These are phyloP conservation scores for Uromys caudimaculatus DNA, from an alignment of 2,797 vertebrate genomes.

Conservation along the genomic window DNA sequence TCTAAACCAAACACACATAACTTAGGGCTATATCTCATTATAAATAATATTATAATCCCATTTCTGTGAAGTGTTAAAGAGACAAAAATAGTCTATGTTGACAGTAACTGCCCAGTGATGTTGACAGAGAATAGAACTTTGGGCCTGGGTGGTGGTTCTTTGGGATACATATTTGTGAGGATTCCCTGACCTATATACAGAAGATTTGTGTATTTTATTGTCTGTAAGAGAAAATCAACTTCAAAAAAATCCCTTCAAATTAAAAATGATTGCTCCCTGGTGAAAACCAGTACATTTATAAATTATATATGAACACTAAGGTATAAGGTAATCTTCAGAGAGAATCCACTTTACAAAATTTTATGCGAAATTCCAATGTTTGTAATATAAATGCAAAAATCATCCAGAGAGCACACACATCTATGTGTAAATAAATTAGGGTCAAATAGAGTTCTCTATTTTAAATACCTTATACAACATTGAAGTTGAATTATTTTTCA, in stretches of 20 bases:
- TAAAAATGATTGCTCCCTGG: neutral
- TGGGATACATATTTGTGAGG: neutral
- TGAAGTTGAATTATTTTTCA: slow-evolving; percentile 33
- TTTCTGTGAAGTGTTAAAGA: slow-evolving; percentile 42
- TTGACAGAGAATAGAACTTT: neutral
- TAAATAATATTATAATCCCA: neutral
- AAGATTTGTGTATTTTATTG: neutral
- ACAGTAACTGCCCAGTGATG: neutral
- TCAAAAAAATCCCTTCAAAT: neutral
- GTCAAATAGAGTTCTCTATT: slow-evolving; percentile 13
- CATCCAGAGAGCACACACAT: neutral
- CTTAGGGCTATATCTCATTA: neutral
- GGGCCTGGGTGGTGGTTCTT: neutral
- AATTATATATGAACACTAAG: neutral
- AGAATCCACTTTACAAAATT: neutral
- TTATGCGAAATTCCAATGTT: neutral
- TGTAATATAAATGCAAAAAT: neutral
- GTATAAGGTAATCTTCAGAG: neutral
- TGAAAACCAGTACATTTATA: neutral
- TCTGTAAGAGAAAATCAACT: neutral
- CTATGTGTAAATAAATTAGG: neutral
- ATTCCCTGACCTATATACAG: neutral
- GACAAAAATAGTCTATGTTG: neutral
- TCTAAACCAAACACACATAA: slow-evolving; percentile 63
- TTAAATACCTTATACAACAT: neutral